Evolutionary conservation across 2,888 invertebrate genomes (phyloP).

Genomic region (Nomada lathburiana): DNA sequence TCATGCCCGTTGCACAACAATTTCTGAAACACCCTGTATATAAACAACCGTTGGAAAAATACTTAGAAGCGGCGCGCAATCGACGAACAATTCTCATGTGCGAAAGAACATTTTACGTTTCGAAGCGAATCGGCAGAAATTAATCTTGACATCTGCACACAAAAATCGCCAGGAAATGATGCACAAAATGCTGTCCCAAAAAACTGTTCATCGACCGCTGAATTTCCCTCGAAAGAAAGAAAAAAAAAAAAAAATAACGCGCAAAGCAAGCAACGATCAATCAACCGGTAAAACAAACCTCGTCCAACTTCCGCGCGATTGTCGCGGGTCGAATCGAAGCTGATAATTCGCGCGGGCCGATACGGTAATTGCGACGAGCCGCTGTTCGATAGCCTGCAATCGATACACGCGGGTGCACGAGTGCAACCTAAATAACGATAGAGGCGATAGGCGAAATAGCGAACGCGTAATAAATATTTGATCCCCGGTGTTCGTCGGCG

Average conservation of each 20-base stretch:
- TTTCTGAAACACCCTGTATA: too few species aligned
- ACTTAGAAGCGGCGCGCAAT: too few species aligned
- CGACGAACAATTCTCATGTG: too few species aligned
- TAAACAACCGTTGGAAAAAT: too few species aligned
- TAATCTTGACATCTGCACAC: too few species aligned
- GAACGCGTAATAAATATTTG: conserved; percentile 56
- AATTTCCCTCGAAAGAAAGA: too few species aligned
- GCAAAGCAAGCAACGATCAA: neutral
- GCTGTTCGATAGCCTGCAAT: conserved; percentile 26
- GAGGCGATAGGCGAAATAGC: conserved; percentile 28
- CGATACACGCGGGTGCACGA: conserved; percentile 17
- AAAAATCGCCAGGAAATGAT: too few species aligned
- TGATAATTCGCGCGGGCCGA: conserved; percentile 17
- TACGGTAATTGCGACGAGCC: conserved; percentile 2
- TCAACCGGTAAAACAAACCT: neutral
- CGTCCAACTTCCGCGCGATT: neutral
- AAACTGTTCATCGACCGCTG: too few species aligned
- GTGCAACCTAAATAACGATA: conserved; percentile 40
- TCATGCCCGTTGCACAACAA: too few species aligned
- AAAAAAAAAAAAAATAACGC: neutral
- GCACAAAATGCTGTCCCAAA: too few species aligned
- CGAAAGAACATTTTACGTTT: too few species aligned
- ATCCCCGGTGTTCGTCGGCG: conserved; percentile 35
- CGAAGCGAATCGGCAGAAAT: too few species aligned
- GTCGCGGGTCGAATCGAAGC: conserved; percentile 2